Conservation (phyloP, 2,888 invertebrate species). For the Drosophila macrothrix region DNA sequence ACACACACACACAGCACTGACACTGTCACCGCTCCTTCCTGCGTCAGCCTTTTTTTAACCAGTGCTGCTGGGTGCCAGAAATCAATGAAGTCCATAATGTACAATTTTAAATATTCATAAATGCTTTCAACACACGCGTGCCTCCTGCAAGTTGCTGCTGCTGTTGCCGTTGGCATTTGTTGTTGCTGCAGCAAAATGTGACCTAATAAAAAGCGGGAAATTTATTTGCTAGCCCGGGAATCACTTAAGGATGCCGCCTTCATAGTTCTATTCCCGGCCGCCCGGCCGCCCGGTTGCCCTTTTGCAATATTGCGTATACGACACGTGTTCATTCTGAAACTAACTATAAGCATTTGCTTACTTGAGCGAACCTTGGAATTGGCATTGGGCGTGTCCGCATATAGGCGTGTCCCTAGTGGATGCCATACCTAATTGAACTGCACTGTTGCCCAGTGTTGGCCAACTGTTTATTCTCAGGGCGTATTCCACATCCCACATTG, state of each 20-base stretch:
- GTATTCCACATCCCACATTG: constrained; percentile 20
- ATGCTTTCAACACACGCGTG: constrained; percentile 62
- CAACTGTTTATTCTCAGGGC: constrained; percentile 7
- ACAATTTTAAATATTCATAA: constrained; percentile 53
- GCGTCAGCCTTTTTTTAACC: not conserved
- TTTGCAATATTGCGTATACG: constrained; percentile 53
- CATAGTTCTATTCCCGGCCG: not conserved
- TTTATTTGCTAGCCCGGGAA: constrained; percentile 41
- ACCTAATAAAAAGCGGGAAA: constrained; percentile 42
- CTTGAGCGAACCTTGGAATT: constrained; percentile 22
- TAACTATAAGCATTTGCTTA: constrained; percentile 41
- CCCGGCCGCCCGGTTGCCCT: constrained; percentile 2
- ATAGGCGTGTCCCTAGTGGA: constrained; percentile 41
- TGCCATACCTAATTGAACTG: constrained; percentile 50
- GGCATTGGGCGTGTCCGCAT: constrained; percentile 37
- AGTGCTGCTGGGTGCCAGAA: not conserved
- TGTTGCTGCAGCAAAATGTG: constrained; percentile 15
- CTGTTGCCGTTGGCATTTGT: not conserved
- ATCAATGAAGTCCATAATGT: constrained; percentile 33
- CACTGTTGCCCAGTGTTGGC: not conserved
- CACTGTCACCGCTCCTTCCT: not conserved
- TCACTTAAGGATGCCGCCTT: constrained; percentile 44
- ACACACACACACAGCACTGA: not conserved
- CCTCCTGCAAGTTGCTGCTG: not conserved
- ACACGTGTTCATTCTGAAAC: constrained; percentile 25